phyloP scores from a whole-genome alignment of 2,797 vertebrate species.

The Enteromius unitaeniatus region DNA sequence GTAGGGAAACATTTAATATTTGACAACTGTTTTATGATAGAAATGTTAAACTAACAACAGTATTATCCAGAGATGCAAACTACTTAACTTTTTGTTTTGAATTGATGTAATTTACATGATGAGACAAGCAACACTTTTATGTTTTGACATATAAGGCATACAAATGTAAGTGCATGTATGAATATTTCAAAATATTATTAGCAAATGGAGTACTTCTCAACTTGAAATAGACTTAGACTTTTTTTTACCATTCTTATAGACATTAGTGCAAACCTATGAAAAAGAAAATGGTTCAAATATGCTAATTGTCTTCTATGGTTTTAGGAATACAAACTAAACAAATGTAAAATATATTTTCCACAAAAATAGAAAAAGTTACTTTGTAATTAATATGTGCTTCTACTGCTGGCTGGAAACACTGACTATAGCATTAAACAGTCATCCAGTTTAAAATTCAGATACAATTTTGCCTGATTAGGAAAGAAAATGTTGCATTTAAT shows the following conservation, averaged over 20 bases:
- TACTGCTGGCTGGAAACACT: neutral
- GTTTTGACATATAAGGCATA: neutral
- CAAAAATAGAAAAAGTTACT: neutral
- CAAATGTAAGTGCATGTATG: neutral
- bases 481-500: neutral
- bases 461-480: neutral
- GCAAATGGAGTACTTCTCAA: neutral
- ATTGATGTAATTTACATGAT: neutral
- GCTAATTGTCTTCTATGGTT: neutral
- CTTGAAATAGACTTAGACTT: neutral
- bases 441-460: neutral
- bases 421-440: neutral
- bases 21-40: neutral
- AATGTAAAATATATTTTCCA: neutral
- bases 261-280: neutral
- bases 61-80: neutral
- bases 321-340: neutral
- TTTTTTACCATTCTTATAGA: neutral
- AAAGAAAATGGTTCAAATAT: neutral
- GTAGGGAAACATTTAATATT: neutral
- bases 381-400: neutral
- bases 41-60: neutral
- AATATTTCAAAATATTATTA: neutral
- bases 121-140: neutral
- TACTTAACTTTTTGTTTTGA: neutral